Evolutionary conservation across 1,140 invertebrate genomes (phyloP), one percentile per base, ranked within the genome.

Genomic region (Parapsyche elsis): DNA sequence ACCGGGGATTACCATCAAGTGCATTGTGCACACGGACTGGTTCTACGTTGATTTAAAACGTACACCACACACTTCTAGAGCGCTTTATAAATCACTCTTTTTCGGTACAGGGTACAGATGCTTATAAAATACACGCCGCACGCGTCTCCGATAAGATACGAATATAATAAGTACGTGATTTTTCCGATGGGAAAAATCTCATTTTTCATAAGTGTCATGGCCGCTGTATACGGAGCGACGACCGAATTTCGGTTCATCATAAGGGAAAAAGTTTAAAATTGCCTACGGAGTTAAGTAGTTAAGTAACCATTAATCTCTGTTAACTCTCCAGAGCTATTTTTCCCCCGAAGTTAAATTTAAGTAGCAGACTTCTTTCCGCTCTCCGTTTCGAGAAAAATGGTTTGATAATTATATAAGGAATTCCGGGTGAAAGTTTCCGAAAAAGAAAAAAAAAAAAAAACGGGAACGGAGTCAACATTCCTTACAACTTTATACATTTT

Each of bases 221-320:
- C n/a, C 1, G 23, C 19, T 71, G 30, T 44, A 71, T 71, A 26
- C 26, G 14, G 70, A 0, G 70, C 67, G 67, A 24, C 67, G 70
- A 10, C 24, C 23, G 19, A 71, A 44, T 26, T 71, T 71, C 30
- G 24, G 26, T 71, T 71, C 30, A 45, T 26, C 49, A 53, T 14
- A 53, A 53, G 49, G 12, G 16, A 53, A 53, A 75, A 75, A 23
- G n/a, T 76, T 64, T 9, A 64, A 77, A 64, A 77, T 77, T 67
- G 53, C 75, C 75, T 16, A 77, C 53, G 57, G 75, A 64, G 75
- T 24, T 14, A 38, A 45, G 75, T 16, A 64, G 75, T 77, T 77
- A 77, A 77, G 75, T 45, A 64, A 30, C 59, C 75, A 77, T 77
- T 77, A 77, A 77, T 77, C 75, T 77, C 75, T 26, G 75, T 77